Evolutionary conservation across 2,113 vertebrate species (phyloP), one percentile per base, ranked within the genome.

Genomic region (Cyanoderma ruficeps): DNA sequence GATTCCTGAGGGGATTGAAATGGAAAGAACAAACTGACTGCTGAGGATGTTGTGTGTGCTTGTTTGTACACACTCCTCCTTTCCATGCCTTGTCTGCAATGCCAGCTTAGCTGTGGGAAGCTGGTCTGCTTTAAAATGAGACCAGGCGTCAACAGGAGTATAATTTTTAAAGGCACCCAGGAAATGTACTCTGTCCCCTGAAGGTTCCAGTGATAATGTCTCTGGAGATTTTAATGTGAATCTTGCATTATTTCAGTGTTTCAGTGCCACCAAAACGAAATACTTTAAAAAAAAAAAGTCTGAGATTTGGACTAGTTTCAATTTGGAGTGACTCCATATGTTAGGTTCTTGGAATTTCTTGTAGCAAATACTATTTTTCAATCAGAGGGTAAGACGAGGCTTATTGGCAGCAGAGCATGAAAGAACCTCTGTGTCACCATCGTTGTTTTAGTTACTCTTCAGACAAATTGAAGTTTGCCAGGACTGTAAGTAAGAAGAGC

Each of bases 261-360:
- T 81, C 6, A 16, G 24, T 44, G 52, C 1, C 7, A 78, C 63
- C 35, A n/a, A 81, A 86, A 89, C n/a, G 0, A 89, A 93, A 90
- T 37, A 60, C 5, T 75, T 93, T 68, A n/a, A n/a, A n/a, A n/a
- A 78, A 86, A 28, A 50, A 82, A 70, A 28, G 2, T 59, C 56
- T 71, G 60, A 87, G 55, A 91, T 83, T 70, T 95, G 92, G 93
- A 67, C n/a, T 83, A 92, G 35, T 57, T 96, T 94, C 76, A 90
- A 52, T 84, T 90, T 97, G 90, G 83, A 96, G 30, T 64, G 15
- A 61, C 50, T 87, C 81, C 69, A 82, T 64, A 84, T 53, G 55
- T 79, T 72, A 87, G 67, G 21, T 91, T 94, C 49, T 75, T 95
- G 94, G 95, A 97, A 95, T 96, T 96, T 96, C 93, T 86, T 96